Evolutionary conservation across 2,888 invertebrate species (phyloP).

Genomic region (Rhyacophila evoluta): DNA sequence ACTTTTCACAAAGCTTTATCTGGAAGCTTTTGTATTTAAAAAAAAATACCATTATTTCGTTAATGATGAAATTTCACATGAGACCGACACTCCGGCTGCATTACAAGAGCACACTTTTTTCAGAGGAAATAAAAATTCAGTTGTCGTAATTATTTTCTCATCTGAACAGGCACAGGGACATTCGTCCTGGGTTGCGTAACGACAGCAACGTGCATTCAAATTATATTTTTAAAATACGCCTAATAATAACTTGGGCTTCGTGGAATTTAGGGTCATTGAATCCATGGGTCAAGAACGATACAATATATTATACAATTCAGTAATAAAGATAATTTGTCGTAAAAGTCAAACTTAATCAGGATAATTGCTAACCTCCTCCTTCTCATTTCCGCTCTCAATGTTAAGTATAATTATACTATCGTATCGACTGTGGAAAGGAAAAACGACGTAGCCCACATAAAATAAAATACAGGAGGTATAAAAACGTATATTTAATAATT

Average conservation of each 20-base stretch:
- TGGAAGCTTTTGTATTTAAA: too few species aligned
- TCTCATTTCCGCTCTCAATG: too few species aligned
- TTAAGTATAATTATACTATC: too few species aligned
- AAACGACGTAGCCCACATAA: too few species aligned
- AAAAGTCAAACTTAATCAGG: too few species aligned
- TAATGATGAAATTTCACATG: slow-evolving; percentile 51
- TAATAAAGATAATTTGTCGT: neutral
- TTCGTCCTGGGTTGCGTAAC: neutral
- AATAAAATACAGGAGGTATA: too few species aligned
- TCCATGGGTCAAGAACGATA: neutral
- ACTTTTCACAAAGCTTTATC: too few species aligned
- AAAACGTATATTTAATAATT: too few species aligned
- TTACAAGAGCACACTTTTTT: slow-evolving; percentile 46
- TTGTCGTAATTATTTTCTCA: slow-evolving; percentile 53
- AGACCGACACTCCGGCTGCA: slow-evolving; percentile 37
- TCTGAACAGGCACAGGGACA: slow-evolving; percentile 45
- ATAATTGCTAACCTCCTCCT: too few species aligned
- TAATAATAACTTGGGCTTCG: neutral
- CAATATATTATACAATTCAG: neutral
- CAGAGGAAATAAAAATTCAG: slow-evolving; percentile 45
- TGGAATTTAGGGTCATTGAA: slow-evolving; percentile 4
- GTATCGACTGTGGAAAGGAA: too few species aligned
- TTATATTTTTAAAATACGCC: neutral
- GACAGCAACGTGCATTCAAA: neutral
- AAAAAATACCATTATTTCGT: slow-evolving; percentile 43